Evolutionary conservation across 2,113 vertebrate genomes (phyloP), one percentile per base, ranked within the genome.

Genomic region (Verasper variegatus): DNA sequence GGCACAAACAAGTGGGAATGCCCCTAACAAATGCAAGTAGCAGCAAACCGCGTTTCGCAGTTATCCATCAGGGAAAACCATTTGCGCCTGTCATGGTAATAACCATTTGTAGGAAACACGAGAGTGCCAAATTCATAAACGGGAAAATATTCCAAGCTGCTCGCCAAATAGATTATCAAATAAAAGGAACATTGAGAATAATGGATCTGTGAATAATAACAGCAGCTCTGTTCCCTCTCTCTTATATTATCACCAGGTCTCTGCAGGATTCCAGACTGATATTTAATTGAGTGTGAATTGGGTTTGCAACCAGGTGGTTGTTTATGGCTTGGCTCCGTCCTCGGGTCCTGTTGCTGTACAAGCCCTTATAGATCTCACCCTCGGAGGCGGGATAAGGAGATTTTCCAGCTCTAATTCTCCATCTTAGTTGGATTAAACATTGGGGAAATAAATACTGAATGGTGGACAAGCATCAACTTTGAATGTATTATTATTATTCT

Each of bases 371-470:
- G 77, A 89, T 90, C 76, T 86, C 78, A 70, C 73, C 65, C 69
- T 83, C 74, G 60, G 58, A 15, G 62, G 56, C 75, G 82, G 85
- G 84, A 82, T 83, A 80, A 88, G 78, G 69, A 74, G 78, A 89
- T 89, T 89, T 88, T 85, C 71, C 27, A 31, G 73, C 77, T 83
- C 57, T 76, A 89, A 90, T 89, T 85, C 76, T 84, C 72, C 78
- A 74, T 92, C 71, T 85, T 89, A 80, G 80, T 79, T 87, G 80
- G 90, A 90, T 91, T 91, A 90, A 92, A 86, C 78, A 80, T 91
- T 91, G 74, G 83, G 87, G 83, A 90, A 90, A 87, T 87, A 59
- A 89, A 80, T 55, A 55, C 40, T 67, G 71, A 82, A 76, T 74
- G 79, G 89, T 84, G 84, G 82, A 88, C 78, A 72, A 85, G 80